Evolutionary conservation across 2,797 vertebrate species (phyloP), one percentile per base, ranked within the genome.

Genomic region (Danio aesculapii): DNA sequence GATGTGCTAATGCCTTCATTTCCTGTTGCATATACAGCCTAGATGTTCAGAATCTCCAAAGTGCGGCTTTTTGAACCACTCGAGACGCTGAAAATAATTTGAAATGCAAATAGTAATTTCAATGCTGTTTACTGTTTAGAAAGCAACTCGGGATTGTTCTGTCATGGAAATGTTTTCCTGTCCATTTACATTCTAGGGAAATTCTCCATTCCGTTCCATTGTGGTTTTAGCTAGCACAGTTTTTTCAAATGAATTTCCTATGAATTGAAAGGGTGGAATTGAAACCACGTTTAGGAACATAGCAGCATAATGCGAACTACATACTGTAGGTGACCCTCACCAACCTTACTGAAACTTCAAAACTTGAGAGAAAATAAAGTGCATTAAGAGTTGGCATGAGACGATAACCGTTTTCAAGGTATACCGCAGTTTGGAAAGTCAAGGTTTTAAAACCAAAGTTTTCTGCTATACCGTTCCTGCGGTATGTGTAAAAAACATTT

Each of bases 21-120:
- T 79, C 47, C 77, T 79, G 30, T 71, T 44, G 49, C 39, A 44
- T 43, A 52, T 8, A 17, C 11, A 39, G 14, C 49, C 30, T 8
- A 58, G 52, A 47, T 50, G 39, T 17, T 41, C 46, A 69, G n/a
- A 10, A 50, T 47, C 16, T 50, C 14, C 14, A 12, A 39, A 69
- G 44, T 68, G 50, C n/a, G 9, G 47, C 16, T 4, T 10, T 57
- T 16, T n/a, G 13, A 46, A 46, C 17, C 21, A 8, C 44, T 61
- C 6, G 11, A 50, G 46, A 49, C 12, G 41, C 3, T 59, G n/a
- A 52, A 49, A 13, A 43, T 46, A 6, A 21, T 76, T 64, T 63
- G 2, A 76, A 76, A 53, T 41, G 47, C 11, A 43, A 76, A 66
- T 44, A 21, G 12, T 21, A 14, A 21, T 66, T 77, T 58, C 57